Evolutionary conservation across 2,113 vertebrate genomes (phyloP).

Genomic region (Centropristis striata): DNA sequence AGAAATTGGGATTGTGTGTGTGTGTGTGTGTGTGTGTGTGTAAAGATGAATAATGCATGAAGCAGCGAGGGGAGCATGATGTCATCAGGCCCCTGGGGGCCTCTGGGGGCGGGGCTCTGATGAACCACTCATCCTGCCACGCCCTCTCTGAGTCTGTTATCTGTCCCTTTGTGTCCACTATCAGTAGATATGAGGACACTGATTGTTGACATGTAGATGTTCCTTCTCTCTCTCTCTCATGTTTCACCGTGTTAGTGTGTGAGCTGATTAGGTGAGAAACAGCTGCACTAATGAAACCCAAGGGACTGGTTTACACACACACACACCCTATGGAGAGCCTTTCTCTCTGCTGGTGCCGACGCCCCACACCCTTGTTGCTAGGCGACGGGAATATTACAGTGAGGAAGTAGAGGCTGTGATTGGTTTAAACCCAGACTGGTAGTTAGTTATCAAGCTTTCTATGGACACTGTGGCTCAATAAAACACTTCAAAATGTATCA

Average conservation of each 20-base stretch:
- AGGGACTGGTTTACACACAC: slow-evolving; percentile 32
- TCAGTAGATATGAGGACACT: slow-evolving; percentile 25
- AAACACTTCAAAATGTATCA: neutral
- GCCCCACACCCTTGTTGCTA: slow-evolving; percentile 74
- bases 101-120: slow-evolving; percentile 38
- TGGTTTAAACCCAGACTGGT: neutral
- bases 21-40: slow-evolving; percentile 1
- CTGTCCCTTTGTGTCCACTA: slow-evolving; percentile 32
- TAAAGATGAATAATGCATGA: slow-evolving; percentile 36
- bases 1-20: slow-evolving; percentile 34
- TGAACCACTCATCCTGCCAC: neutral
- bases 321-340: slow-evolving; percentile 13
- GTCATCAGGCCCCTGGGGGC: slow-evolving; percentile 54
- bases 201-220: slow-evolving; percentile 14
- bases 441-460: neutral
- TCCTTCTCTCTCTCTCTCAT: neutral
- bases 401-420: neutral
- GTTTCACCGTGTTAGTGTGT: slow-evolving; percentile 9
- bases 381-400: slow-evolving; percentile 35
- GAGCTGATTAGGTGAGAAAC: slow-evolving; percentile 41
- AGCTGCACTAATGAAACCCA: slow-evolving; percentile 68
- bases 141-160: neutral
- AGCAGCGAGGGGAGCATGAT: slow-evolving; percentile 36
- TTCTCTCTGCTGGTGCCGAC: slow-evolving; percentile 22
- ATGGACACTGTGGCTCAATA: neutral